A percentile compares a stretch with the other conserved stretches of the same genome.
Conservation (phyloP, 2,888 invertebrate species). For the Drosophila neonasuta region DNA sequence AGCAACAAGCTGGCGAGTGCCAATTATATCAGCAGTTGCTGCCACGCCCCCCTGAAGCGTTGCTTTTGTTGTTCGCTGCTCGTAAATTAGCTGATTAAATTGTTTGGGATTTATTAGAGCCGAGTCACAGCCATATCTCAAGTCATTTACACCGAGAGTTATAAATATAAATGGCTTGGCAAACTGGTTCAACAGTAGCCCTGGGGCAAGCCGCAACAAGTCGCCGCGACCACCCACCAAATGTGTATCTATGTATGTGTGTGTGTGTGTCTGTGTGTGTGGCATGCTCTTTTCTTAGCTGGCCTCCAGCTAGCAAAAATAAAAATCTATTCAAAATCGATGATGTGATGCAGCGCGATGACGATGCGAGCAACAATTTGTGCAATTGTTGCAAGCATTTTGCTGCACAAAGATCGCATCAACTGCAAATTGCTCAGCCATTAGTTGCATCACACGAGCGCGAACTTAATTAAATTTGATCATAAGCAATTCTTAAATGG, state of each 20-base stretch:
- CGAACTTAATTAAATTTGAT: conserved; percentile 17
- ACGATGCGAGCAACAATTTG: conserved; percentile 16
- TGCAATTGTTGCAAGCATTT: conserved; percentile 14
- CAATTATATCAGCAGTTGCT: conserved; percentile 57
- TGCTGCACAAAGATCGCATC: conserved; percentile 9
- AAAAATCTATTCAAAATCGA: conserved; percentile 16
- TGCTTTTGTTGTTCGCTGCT: conserved; percentile 38
- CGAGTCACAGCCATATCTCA: conserved; percentile 35
- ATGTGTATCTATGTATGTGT: background rate
- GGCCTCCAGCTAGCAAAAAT: background rate
- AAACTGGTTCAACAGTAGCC: conserved; percentile 60
- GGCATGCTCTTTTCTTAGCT: conserved; percentile 15
- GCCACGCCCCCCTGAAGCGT: conserved; percentile 32
- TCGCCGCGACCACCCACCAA: conserved; percentile 18
- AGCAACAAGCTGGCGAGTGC: conserved; percentile 16
- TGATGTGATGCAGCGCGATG: conserved; percentile 17
- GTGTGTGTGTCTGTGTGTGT: conserved; percentile 2
- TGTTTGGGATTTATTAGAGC: conserved; percentile 55
- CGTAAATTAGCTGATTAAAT: conserved; percentile 54
- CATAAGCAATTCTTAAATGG: background rate
- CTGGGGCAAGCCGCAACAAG: conserved; percentile 28
- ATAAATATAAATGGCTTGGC: conserved; percentile 45
- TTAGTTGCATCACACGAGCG: conserved; percentile 3
- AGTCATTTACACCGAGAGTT: conserved; percentile 44
- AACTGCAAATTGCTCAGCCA: conserved; percentile 19